Evolutionary conservation across 1,140 invertebrate genomes (phyloP).

Genomic region (Potamilus streckersoni): DNA sequence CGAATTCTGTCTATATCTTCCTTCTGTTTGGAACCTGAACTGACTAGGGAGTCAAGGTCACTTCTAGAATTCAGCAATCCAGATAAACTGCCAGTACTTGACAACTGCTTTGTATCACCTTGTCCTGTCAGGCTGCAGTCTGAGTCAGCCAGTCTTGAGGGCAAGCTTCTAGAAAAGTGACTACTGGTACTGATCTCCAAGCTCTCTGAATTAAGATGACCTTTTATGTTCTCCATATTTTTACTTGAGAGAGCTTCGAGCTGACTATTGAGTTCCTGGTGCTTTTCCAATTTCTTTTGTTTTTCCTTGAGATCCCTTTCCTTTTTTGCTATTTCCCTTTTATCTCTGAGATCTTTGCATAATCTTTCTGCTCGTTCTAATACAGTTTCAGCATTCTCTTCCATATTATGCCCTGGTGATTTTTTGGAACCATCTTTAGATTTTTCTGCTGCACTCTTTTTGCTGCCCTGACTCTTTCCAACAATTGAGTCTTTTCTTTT

Average conservation of each 20-base stretch:
- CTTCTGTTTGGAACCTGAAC: too few species aligned
- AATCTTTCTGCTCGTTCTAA: slow-evolving; percentile 30
- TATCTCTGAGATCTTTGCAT: slow-evolving; percentile 28
- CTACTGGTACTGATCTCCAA: too few species aligned
- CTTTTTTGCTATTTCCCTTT: slow-evolving; percentile 24
- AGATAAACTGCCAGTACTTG: too few species aligned
- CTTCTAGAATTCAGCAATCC: too few species aligned
- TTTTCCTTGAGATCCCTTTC: slow-evolving; percentile 21
- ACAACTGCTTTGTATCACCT: too few species aligned
- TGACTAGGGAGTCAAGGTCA: too few species aligned
- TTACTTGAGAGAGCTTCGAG: slow-evolving; percentile 14
- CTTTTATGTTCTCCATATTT: slow-evolving; percentile 24
- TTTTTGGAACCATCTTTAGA: neutral
- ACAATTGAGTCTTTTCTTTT: neutral
- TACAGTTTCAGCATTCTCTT: slow-evolving; percentile 22
- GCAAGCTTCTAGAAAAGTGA: too few species aligned
- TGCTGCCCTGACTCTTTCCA: neutral
- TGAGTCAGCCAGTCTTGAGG: too few species aligned
- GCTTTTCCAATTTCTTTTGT: slow-evolving; percentile 26
- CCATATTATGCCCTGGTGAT: neutral
- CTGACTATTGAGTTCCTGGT: slow-evolving; percentile 23
- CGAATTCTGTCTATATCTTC: too few species aligned
- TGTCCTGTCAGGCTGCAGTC: too few species aligned
- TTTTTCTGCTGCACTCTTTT: neutral
- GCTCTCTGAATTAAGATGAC: slow-evolving; percentile 7